Conservation (phyloP, 2,797 vertebrate genomes). For the Antrozous pallidus region DNA sequence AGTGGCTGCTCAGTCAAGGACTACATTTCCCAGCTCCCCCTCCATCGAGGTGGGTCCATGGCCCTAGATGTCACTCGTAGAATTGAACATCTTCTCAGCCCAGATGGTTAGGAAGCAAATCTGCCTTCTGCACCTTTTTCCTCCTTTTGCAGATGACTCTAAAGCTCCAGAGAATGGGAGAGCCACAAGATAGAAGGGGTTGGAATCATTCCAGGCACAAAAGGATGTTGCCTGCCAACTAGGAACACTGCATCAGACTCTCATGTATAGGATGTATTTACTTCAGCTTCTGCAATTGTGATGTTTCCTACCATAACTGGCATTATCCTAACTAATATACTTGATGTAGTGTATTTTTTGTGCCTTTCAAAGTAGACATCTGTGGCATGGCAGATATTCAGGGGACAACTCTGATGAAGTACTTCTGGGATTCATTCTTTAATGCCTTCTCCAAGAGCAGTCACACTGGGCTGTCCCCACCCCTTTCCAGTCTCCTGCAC, state of each 20-base stretch:
- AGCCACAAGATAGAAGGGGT: not conserved
- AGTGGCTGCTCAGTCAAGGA: not conserved
- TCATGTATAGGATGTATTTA: not conserved
- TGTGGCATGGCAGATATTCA: no score
- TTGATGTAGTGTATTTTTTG: not conserved
- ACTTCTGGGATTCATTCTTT: not conserved
- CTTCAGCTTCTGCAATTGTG: not conserved
- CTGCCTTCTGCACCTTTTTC: not conserved
- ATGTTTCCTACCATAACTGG: not conserved
- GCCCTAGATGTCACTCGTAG: not conserved
- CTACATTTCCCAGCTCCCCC: not conserved
- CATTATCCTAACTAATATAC: not conserved
- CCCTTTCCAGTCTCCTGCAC: not conserved
- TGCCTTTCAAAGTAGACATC: not conserved
- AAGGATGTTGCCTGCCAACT: not conserved
- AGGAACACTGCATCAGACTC: not conserved
- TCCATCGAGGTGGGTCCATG: not conserved
- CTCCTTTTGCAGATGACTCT: not conserved
- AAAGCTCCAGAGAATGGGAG: not conserved
- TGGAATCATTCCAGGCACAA: not conserved
- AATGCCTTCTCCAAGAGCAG: no score
- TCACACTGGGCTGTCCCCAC: no score
- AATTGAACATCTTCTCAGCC: not conserved
- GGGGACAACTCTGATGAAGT: not conserved
- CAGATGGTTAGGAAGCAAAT: not conserved